Percentiles rank a stretch among this genome's conserved stretches.
phyloP scores from a whole-genome alignment of 2,113 vertebrate species.

The Grus americana region DNA sequence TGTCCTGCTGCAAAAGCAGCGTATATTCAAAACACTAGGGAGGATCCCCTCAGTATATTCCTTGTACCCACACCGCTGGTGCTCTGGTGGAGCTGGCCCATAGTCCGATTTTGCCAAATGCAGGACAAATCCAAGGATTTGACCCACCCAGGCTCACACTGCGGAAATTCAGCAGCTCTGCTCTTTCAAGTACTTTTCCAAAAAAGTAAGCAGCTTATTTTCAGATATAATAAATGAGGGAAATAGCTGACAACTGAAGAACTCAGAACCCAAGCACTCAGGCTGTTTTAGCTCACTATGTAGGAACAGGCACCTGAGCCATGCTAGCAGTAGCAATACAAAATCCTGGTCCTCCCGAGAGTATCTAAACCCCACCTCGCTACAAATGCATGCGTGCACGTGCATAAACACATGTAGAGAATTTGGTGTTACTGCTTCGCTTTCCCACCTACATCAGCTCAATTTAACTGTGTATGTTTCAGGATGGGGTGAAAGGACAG shows the following conservation, averaged over 20 bases:
- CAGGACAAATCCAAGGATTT: not conserved
- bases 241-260: not conserved
- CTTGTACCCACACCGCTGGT: not conserved
- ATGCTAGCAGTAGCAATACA: not conserved
- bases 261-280: not conserved
- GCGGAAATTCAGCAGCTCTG: not conserved
- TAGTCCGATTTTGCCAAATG: not conserved
- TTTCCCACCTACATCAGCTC: not conserved
- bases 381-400: rapidly evolving
- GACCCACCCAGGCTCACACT: not conserved
- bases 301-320: not conserved
- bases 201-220: not conserved
- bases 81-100: not conserved
- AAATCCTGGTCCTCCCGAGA: not conserved
- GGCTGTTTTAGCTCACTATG: not conserved
- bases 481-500: not conserved
- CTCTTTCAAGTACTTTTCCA: not conserved
- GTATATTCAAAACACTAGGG: not conserved
- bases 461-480: not conserved
- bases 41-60: not conserved
- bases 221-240: not conserved
- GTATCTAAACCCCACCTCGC: rapidly evolving
- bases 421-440: not conserved
- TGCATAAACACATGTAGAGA: not conserved
- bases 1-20: not conserved